These are phyloP conservation scores for Ophion ventricosus DNA, from an alignment of 2,888 invertebrate genomes.

Conservation along the genomic window DNA sequence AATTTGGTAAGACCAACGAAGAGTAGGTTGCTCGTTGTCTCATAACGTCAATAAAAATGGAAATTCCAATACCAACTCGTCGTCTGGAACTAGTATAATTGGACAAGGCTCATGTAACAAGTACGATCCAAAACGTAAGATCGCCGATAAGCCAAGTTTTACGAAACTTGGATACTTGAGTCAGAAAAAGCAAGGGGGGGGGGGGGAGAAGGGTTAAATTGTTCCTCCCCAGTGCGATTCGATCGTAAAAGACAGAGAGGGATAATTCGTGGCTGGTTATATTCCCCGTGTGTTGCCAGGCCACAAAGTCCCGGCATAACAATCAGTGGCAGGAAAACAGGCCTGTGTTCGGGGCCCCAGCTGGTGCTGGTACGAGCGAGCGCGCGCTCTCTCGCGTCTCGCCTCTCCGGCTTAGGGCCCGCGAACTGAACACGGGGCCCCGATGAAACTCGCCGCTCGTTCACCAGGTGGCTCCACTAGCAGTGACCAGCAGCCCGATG, in stretches of 20 bases:
- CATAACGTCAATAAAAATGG: neutral
- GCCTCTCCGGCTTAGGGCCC: constrained; percentile 45
- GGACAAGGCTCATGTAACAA: neutral
- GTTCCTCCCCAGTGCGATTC: constrained; percentile 70
- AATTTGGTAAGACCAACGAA: too few relatives aligned
- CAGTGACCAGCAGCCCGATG: constrained; percentile 86
- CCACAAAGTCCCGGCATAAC: constrained; percentile 60
- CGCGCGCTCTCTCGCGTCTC: constrained; percentile 83
- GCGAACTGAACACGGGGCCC: constrained; percentile 78
- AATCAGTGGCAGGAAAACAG: constrained; percentile 40
- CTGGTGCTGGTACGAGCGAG: constrained; percentile 47
- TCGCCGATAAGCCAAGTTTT: constrained; percentile 5
- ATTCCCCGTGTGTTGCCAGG: constrained; percentile 83
- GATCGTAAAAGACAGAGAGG: constrained; percentile 15
- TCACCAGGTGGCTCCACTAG: constrained; percentile 87
- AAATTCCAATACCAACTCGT: neutral
- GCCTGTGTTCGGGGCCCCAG: constrained; percentile 58
- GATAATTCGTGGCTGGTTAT: constrained; percentile 79
- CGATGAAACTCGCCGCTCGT: constrained; percentile 67
- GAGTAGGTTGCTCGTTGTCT: neutral
- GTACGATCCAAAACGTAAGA: neutral
- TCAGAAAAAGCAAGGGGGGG: neutral
- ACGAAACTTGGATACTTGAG: neutral
- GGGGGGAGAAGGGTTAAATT: neutral
- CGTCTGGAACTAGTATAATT: neutral